These are phyloP conservation scores for Erinaceus europaeus DNA, from an alignment of 2,113 vertebrate genomes.

Conservation along the genomic window DNA sequence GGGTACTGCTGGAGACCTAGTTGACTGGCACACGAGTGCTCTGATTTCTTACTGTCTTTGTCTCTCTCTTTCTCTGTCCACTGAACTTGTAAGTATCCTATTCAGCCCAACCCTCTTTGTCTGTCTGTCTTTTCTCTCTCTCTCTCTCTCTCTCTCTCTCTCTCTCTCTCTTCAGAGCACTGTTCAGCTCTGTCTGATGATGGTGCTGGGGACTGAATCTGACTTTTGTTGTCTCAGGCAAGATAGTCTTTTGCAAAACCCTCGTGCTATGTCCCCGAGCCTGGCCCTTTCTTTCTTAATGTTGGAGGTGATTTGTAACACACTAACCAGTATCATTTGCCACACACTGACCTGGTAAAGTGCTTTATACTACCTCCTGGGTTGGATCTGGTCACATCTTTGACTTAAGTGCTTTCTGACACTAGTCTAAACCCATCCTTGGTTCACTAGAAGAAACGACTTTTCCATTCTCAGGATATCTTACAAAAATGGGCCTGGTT, in stretches of 20 bases:
- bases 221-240: no score
- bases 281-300: not conserved
- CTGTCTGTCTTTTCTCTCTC: no score
- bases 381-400: not conserved
- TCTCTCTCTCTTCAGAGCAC: no score
- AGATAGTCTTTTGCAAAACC: no score
- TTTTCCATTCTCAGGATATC: constrained; percentile 6
- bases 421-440: constrained; percentile 14
- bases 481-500: constrained; percentile 10
- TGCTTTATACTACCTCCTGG: not conserved
- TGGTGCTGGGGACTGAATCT: no score
- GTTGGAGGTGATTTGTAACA: not conserved
- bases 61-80: not conserved
- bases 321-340: not conserved
- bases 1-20: not conserved
- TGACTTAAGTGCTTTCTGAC: not conserved
- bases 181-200: no score
- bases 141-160: no score
- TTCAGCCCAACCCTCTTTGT: no score
- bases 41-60: not conserved
- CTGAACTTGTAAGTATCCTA: no score
- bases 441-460: constrained; percentile 6
- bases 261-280: no score
- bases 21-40: not conserved
- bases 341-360: no score